phyloP scores from a whole-genome alignment of 2,888 invertebrate genomes.

The Melieria picta region DNA sequence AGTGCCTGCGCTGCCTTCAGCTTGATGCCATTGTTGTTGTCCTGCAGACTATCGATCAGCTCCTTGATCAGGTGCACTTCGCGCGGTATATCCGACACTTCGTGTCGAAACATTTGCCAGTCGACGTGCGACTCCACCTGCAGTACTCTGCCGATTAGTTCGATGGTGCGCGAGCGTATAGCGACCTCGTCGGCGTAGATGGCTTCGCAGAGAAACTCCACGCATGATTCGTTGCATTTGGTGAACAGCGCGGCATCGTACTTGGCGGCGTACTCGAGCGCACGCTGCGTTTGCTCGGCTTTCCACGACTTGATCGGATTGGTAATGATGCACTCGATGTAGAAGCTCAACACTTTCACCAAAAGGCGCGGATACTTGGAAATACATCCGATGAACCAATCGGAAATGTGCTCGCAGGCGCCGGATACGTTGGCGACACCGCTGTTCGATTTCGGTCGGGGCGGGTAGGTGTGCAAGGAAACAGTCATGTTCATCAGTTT shows the following conservation, averaged over 20 bases:
- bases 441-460: conserved; percentile 46
- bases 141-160: conserved; percentile 58
- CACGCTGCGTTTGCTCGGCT: conserved; percentile 55
- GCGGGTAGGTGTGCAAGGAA: conserved; percentile 56
- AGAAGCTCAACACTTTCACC: conserved; percentile 55
- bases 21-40: conserved; percentile 59
- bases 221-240: conserved; percentile 63
- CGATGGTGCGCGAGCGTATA: conserved; percentile 58
- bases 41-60: conserved; percentile 56
- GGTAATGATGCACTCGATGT: conserved; percentile 58
- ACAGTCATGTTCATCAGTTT: conserved; percentile 61
- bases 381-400: conserved; percentile 62
- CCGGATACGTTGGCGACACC: conserved; percentile 34
- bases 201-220: conserved; percentile 56
- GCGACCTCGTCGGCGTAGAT: conserved; percentile 58
- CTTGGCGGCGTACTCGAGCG: conserved; percentile 63
- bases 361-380: conserved; percentile 60
- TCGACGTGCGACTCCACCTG: conserved; percentile 59
- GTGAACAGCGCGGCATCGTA: conserved; percentile 63
- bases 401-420: conserved; percentile 61
- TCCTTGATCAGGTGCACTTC: conserved; percentile 60
- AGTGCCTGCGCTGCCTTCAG: conserved; percentile 60
- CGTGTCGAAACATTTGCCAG: conserved; percentile 63
- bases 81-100: conserved; percentile 61
- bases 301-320: conserved; percentile 62